A percentile compares a stretch with the other conserved stretches of the same genome.
These are phyloP conservation scores for Myrmecophaga tridactyla DNA, from an alignment of 2,113 vertebrate species.

Conservation along the genomic window DNA sequence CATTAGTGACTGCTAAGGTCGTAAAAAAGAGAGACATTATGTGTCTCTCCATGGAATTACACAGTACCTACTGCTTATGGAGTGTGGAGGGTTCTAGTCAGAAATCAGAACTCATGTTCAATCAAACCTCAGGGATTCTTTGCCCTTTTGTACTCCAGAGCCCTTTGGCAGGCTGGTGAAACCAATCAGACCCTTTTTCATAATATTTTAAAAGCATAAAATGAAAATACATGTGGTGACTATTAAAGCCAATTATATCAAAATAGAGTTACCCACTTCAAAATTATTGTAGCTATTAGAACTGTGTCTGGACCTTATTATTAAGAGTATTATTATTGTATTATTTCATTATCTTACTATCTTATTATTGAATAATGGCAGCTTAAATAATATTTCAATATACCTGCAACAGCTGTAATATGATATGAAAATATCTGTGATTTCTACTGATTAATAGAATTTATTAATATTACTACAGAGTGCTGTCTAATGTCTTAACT, in stretches of 20 bases:
- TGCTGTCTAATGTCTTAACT: not conserved
- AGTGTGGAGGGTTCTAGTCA: not conserved
- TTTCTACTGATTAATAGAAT: not conserved
- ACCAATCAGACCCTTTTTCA: not conserved
- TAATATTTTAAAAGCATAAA: not conserved
- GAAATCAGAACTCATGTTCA: not conserved
- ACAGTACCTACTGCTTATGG: not conserved
- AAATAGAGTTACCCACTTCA: not conserved
- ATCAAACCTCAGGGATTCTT: not conserved
- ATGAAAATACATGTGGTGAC: not conserved
- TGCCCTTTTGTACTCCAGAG: not conserved
- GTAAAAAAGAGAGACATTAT: not conserved
- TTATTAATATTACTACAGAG: not conserved
- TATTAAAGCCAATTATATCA: not conserved
- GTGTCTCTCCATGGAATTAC: not conserved
- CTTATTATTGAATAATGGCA: not conserved
- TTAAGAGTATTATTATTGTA: too few relatives aligned
- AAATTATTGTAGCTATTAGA: too few relatives aligned
- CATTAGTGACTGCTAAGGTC: not conserved
- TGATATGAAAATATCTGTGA: not conserved
- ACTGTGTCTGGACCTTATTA: too few relatives aligned
- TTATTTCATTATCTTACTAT: too few relatives aligned
- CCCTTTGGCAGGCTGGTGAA: not conserved
- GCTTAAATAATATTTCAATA: not conserved
- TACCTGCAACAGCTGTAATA: not conserved